These are phyloP conservation scores for Okapia johnstoni DNA, from an alignment of 2,113 vertebrate species.

Conservation along the genomic window DNA sequence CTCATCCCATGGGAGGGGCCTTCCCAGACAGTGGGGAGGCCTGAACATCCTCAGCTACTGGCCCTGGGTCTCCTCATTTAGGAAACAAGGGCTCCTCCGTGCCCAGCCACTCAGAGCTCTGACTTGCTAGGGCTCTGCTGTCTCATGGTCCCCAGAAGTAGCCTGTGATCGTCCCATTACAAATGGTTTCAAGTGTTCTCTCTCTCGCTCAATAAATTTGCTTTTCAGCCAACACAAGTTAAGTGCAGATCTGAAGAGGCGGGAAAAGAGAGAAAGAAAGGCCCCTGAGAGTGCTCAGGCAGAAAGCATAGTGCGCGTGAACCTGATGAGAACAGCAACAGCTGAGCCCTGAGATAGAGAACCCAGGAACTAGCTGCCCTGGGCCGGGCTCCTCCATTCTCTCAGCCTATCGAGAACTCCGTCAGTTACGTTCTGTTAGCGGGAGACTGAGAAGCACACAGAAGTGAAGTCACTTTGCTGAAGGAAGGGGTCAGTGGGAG, in stretches of 20 bases:
- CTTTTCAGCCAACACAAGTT: background rate
- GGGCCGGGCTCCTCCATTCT: accelerated
- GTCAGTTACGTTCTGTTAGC: background rate
- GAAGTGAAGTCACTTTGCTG: background rate
- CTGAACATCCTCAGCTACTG: background rate
- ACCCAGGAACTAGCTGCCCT: background rate
- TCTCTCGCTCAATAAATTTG: background rate
- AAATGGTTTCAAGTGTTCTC: background rate
- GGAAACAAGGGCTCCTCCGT: background rate
- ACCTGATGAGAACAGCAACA: background rate
- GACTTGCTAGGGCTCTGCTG: background rate
- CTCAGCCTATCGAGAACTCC: background rate
- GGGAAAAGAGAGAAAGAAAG: background rate
- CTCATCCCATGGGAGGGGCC: background rate
- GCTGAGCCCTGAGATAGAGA: background rate
- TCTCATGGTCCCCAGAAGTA: background rate
- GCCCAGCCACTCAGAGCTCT: background rate
- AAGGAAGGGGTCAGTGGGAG: background rate
- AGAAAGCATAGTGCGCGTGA: background rate
- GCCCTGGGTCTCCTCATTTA: background rate
- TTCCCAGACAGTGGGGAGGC: background rate
- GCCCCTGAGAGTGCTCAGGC: background rate
- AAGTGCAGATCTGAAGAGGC: background rate
- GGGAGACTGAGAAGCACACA: background rate
- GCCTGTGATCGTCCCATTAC: background rate